These are phyloP conservation scores for Pachymerium ferrugineum DNA, from an alignment of 2,888 invertebrate species.

Conservation along the genomic window DNA sequence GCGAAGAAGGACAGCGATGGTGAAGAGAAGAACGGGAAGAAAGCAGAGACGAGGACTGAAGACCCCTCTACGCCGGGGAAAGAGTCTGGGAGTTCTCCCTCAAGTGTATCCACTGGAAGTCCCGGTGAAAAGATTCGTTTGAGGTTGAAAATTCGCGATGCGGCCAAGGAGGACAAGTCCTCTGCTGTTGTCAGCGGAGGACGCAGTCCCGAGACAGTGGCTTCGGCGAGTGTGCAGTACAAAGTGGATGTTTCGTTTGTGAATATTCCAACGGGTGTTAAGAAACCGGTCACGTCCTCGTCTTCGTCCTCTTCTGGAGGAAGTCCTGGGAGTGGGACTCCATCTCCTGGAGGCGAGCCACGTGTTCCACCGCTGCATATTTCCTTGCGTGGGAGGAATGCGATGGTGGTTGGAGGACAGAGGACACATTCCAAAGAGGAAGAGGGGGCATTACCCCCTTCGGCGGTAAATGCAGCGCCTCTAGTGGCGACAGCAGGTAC, in stretches of 20 bases:
- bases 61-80: neutral
- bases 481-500: neutral
- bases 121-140: slow-evolving; percentile 72
- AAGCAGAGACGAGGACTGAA: neutral
- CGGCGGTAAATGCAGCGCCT: neutral
- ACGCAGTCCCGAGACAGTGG: neutral
- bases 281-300: neutral
- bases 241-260: slow-evolving; percentile 74
- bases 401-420: slow-evolving; percentile 64
- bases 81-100: neutral
- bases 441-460: neutral
- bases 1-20: neutral
- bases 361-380: slow-evolving; percentile 84
- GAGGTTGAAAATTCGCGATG: slow-evolving; percentile 65
- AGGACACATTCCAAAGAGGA: slow-evolving; percentile 37
- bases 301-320: too few species aligned
- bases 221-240: slow-evolving; percentile 59
- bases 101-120: slow-evolving; percentile 28
- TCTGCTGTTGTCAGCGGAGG: slow-evolving; percentile 31
- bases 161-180: slow-evolving; percentile 35
- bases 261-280: slow-evolving; percentile 48
- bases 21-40: neutral
- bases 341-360: slow-evolving; percentile 53
- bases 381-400: slow-evolving; percentile 72
- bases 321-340: neutral